Conservation (phyloP, 2,797 vertebrate genomes). For the Pterois miles region DNA sequence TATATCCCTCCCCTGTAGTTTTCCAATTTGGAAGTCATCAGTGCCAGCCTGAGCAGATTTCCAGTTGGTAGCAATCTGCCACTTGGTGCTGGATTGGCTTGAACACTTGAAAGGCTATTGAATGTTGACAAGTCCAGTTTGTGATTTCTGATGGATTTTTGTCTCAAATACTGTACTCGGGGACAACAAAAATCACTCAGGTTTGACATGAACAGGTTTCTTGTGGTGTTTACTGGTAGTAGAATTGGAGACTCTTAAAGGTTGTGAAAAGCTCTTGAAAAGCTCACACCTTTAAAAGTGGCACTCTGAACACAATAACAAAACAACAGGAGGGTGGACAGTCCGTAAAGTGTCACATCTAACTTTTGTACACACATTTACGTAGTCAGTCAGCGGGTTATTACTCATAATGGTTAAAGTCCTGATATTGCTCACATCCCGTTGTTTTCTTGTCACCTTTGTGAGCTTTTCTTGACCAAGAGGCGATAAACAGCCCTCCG, state of each 20-base stretch:
- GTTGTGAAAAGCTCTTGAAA: background rate
- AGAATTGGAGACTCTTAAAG: background rate
- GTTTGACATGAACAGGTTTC: background rate
- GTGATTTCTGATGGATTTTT: background rate
- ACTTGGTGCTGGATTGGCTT: slow-evolving; percentile 12
- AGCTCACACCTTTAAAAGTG: background rate
- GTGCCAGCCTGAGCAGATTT: slow-evolving; percentile 44
- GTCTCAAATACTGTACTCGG: background rate
- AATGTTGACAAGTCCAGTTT: background rate
- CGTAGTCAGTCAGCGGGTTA: background rate
- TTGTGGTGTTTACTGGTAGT: background rate
- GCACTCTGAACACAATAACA: background rate
- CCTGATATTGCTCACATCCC: background rate
- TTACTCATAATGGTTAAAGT: background rate
- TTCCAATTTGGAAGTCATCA: slow-evolving; percentile 25
- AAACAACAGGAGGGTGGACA: background rate
- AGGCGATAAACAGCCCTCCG: background rate
- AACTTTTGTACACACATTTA: background rate
- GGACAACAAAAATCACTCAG: background rate
- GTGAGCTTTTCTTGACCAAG: background rate
- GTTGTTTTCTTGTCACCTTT: background rate
- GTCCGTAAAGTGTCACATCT: background rate
- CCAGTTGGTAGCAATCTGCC: slow-evolving; percentile 39
- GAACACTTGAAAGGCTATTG: background rate
- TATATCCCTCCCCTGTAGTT: background rate